Conservation (phyloP, 2,113 vertebrate genomes). For the Mustelus asterias region DNA sequence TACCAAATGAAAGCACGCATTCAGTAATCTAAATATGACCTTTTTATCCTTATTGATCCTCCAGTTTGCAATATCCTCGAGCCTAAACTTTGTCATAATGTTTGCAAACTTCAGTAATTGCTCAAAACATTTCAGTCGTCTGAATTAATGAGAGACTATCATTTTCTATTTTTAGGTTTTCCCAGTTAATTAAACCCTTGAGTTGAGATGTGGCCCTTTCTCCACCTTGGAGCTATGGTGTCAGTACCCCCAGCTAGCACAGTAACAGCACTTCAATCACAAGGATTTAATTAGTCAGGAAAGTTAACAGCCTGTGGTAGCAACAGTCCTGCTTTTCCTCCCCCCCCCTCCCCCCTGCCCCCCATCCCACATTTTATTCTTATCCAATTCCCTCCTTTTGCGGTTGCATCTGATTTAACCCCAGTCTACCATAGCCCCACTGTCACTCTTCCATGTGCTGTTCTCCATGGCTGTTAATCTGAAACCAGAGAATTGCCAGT, state of each 20-base stretch:
- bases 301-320: neutral
- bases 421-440: neutral
- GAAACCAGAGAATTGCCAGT: neutral
- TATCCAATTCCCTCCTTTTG: neutral
- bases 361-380: neutral
- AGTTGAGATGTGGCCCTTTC: neutral
- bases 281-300: constrained; percentile 13
- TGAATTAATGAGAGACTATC: neutral
- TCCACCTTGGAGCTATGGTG: neutral
- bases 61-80: neutral
- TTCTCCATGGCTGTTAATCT: neutral
- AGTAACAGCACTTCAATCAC: neutral
- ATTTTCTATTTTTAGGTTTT: neutral
- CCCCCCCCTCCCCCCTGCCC: neutral
- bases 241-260: neutral
- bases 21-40: neutral
- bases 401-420: neutral
- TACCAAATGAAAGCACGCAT: neutral
- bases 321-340: neutral
- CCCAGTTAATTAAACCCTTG: neutral
- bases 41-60: neutral
- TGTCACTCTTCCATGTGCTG: neutral
- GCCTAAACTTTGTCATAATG: neutral
- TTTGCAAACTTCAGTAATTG: neutral
- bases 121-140: neutral